Evolutionary conservation across 2,888 invertebrate genomes (phyloP).

Genomic region (Agonopterix subpropinquella): DNA sequence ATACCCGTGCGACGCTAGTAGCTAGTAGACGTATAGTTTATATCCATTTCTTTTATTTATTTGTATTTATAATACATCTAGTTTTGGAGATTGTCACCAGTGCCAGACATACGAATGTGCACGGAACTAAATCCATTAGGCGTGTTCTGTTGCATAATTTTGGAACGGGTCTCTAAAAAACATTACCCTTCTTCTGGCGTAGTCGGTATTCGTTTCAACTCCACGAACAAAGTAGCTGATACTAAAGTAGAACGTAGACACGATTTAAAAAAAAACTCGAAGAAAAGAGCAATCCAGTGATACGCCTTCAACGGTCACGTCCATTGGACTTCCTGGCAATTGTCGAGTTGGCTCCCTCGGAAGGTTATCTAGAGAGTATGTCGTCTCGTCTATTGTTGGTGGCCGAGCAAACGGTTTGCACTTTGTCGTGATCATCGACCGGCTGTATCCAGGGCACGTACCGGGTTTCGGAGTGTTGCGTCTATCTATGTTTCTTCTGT

Average conservation of each 20-base stretch:
- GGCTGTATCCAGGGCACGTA: slow-evolving; percentile 18
- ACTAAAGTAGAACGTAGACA: not conserved
- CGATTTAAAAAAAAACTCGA: slow-evolving; percentile 1
- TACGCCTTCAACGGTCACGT: slow-evolving; percentile 8
- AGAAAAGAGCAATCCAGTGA: slow-evolving; percentile 13
- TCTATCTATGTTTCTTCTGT: too few species aligned
- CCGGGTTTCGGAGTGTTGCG: slow-evolving; percentile 5
- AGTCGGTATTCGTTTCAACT: too few species aligned
- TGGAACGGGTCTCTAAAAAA: too few species aligned
- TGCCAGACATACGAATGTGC: too few species aligned
- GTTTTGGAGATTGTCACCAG: too few species aligned
- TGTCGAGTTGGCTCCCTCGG: slow-evolving; percentile 7
- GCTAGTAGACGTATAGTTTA: too few species aligned
- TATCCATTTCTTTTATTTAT: too few species aligned
- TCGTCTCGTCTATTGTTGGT: not conserved
- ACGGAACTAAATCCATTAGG: too few species aligned
- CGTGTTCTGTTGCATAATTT: too few species aligned
- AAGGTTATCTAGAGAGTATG: not conserved
- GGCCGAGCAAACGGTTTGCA: not conserved
- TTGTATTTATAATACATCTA: too few species aligned
- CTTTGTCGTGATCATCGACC: slow-evolving; percentile 13
- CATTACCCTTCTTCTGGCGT: too few species aligned
- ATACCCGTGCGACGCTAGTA: too few species aligned
- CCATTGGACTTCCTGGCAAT: slow-evolving; percentile 5
- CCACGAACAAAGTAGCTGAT: not conserved